Conservation (phyloP, 2,113 vertebrate species). For the Corythoichthys intestinalis region DNA sequence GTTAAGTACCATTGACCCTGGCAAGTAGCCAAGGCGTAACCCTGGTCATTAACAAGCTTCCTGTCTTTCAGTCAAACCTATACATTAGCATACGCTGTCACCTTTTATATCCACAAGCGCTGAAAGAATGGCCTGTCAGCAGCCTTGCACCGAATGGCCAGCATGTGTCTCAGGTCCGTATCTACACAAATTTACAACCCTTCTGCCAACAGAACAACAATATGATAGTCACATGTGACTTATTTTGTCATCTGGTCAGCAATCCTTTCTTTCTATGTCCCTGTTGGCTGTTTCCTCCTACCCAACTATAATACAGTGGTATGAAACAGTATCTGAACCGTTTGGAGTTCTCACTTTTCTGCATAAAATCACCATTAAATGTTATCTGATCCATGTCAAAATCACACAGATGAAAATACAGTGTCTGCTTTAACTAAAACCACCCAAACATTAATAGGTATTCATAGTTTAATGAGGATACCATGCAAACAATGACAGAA, state of each 20-base stretch:
- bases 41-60: conserved; percentile 45
- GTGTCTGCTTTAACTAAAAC: too few species aligned
- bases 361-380: too few species aligned
- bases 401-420: too few species aligned
- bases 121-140: conserved; percentile 60
- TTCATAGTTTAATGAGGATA: too few species aligned
- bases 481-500: too few species aligned
- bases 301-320: conserved; percentile 1
- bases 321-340: too few species aligned
- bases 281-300: conserved; percentile 10
- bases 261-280: conserved; percentile 19
- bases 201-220: conserved; percentile 25
- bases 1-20: conserved; percentile 41
- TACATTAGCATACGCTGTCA: conserved; percentile 39
- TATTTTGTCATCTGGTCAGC: conserved; percentile 36
- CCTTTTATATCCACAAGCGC: conserved; percentile 45
- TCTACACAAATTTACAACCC: conserved; percentile 51
- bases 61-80: conserved; percentile 20
- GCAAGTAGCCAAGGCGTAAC: conserved; percentile 27
- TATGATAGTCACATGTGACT: conserved; percentile 42
- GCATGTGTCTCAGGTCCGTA: conserved; percentile 58
- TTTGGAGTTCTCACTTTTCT: too few species aligned
- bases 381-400: too few species aligned
- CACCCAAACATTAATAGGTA: too few species aligned
- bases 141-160: conserved; percentile 46